phyloP scores from a whole-genome alignment of 2,888 invertebrate species.

The Drosophila testacea region DNA sequence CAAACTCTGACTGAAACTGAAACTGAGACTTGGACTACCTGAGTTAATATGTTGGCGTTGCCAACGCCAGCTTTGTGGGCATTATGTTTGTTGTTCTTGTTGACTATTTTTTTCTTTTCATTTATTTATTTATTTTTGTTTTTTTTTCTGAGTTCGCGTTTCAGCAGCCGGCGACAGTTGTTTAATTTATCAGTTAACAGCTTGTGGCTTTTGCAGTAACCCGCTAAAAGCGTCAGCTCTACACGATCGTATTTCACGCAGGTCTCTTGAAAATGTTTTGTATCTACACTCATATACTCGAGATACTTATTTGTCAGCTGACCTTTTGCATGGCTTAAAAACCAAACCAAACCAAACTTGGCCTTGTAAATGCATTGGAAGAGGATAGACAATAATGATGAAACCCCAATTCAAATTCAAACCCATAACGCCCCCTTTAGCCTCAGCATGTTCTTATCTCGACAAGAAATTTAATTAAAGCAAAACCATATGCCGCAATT shows the following conservation, averaged over 20 bases:
- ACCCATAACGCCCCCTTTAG: slow-evolving; percentile 21
- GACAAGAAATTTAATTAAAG: slow-evolving; percentile 71
- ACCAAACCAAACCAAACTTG: not conserved
- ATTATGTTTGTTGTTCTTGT: slow-evolving; percentile 44
- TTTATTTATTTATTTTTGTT: slow-evolving; percentile 48
- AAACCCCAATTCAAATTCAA: slow-evolving; percentile 3
- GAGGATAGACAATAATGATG: not conserved
- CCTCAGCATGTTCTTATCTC: slow-evolving; percentile 45
- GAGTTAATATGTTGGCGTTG: slow-evolving; percentile 47
- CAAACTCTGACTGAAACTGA: not conserved
- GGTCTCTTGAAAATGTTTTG: not conserved
- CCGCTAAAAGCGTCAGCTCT: slow-evolving; percentile 57
- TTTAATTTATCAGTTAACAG: slow-evolving; percentile 79
- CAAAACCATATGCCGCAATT: slow-evolving; percentile 68
- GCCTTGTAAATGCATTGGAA: slow-evolving; percentile 20
- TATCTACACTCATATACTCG: not conserved
- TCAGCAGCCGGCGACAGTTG: slow-evolving; percentile 63
- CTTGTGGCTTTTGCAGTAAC: slow-evolving; percentile 56
- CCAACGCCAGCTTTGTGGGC: slow-evolving; percentile 20
- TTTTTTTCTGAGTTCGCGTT: slow-evolving; percentile 38
- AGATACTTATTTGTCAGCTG: slow-evolving; percentile 44
- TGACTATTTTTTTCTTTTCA: slow-evolving; percentile 21
- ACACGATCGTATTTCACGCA: slow-evolving; percentile 50
- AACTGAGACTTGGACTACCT: slow-evolving; percentile 38
- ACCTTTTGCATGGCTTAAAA: slow-evolving; percentile 31